Evolutionary conservation across 2,113 vertebrate genomes (phyloP), one percentile per base, ranked within the genome.

Genomic region (Forbesichthys papilliferus): DNA sequence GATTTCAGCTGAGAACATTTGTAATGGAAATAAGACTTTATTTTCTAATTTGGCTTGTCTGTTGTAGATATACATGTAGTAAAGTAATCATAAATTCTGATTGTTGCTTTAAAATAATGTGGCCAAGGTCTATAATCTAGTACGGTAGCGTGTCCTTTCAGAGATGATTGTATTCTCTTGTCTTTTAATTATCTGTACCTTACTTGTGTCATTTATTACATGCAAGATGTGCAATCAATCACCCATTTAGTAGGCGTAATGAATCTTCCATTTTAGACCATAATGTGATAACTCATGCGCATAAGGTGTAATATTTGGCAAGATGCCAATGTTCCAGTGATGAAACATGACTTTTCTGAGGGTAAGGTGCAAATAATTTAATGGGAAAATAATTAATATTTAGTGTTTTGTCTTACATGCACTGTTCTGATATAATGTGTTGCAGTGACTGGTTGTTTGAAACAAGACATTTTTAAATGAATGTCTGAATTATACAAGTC

Each of bases 131-230:
- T n/a, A 42, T 42, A 42, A 5, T 42, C 36, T 42, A 42, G 20
- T 42, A 42, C 36, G 36, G 36, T 42, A 42, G 36, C 3, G 36
- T 42, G 36, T 42, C 36, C 9, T 48, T 51, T 20, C 13, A 8
- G 36, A 51, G 49, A 51, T 51, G 11, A 9, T 54, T 8, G 18
- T 59, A 33, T 59, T n/a, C 14, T 53, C 9, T 60, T 58, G 4
- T 18, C 52, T 18, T 57, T 65, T 63, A 51, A 48, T 27, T 1
- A 60, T 3, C 14, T 72, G 11, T 18, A 46, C 7, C 20, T 49
- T n/a, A 52, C 47, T 58, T 58, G 56, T 33, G 20, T 58, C 20
- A 11, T 68, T 61, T 47, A 59, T 80, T 8, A 64, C 7, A 46
- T 61, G 5, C n/a, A 34, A n/a, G n/a, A 64, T 66, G 9, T 59